Conservation (phyloP, 1,140 invertebrate species). For the Zaprionus capensis region DNA sequence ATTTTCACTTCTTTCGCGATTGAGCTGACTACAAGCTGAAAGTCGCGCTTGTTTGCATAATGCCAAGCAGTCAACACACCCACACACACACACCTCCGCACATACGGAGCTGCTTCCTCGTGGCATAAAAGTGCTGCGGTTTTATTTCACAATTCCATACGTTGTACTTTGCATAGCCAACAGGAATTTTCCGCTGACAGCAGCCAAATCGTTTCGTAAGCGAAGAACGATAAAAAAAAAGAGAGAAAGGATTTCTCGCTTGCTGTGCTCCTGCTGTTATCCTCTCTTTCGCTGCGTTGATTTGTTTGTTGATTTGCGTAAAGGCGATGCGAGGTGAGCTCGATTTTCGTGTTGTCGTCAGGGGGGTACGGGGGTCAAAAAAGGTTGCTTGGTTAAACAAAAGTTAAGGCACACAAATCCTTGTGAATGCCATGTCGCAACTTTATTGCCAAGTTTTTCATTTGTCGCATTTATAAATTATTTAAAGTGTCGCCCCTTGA, state of each 20-base stretch:
- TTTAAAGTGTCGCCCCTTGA: conserved; percentile 71
- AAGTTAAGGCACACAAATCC: conserved; percentile 52
- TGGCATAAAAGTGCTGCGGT: conserved; percentile 66
- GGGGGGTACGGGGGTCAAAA: neutral
- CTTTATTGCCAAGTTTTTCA: conserved; percentile 70
- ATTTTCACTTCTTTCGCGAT: neutral
- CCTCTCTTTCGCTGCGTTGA: conserved; percentile 59
- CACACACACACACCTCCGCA: conserved; percentile 17
- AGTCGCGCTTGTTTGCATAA: conserved; percentile 71
- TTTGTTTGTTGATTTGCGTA: conserved; percentile 77
- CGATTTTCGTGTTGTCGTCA: neutral
- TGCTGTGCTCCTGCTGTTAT: conserved; percentile 25
- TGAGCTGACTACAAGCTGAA: conserved; percentile 14
- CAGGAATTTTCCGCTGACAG: conserved; percentile 72
- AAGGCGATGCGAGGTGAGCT: conserved; percentile 14
- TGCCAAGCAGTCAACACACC: conserved; percentile 61
- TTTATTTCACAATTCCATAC: conserved; percentile 78
- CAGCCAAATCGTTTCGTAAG: conserved; percentile 55
- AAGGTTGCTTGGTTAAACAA: conserved; percentile 21
- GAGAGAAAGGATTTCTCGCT: conserved; percentile 58
- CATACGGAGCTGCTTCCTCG: neutral
- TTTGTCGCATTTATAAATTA: conserved; percentile 81
- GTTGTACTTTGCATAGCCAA: conserved; percentile 46
- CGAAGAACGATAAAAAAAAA: conserved; percentile 2
- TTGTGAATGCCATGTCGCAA: conserved; percentile 33